Base-by-base conservation (phyloP, 2,888 invertebrate species). In the Silvanus unidentatus region DNA sequence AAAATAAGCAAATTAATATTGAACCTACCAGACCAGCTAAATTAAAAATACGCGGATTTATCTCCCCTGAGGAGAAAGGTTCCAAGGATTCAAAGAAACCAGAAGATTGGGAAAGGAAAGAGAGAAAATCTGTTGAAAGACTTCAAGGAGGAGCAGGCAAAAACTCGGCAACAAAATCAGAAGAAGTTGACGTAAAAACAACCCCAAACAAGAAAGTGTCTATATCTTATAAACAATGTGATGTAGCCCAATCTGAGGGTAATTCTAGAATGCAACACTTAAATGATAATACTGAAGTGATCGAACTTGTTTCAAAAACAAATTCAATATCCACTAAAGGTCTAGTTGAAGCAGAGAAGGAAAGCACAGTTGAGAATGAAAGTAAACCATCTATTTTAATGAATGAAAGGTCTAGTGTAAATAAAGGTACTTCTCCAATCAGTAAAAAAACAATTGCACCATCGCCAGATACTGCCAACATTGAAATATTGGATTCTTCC, bases 21-120 rank as follows among this genome's bases (percentile, higher is more conserved):
- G 65, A 68, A 47, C 59, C 63, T n/a, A 50, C 59, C 34, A 57
- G 69, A 34, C 69, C 69, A 30, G 67, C 57, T 36, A 63, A 68
- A 45, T 50, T 70, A 39, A 59, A 61, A 42, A 59, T 70, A 16
- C 52, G 52, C 55, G 42, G 55, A 54, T 48, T 35, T 39, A 47
- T 53, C 32, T 67, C 72, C n/a, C 72, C 72, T 1, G 71, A 71
- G 54, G 73, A 73, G 52, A 73, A 73, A 56, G 73, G 73, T 44
- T 65, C 66, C 48, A 69, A 69, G 54, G 73, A 73, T 57, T 72
- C 71, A 22, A 71, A 70, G 50, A 65, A 58, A 55, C 69, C 70
- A 12, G 72, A 73, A 64, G 71, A 72, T 57, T 70, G 70, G 70
- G 70, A 71, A 54, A 53, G 70, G 41, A 71, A 71, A 52, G 70